A percentile compares a stretch with the other conserved stretches of the same genome.
Conservation (phyloP, 1,140 invertebrate genomes). For the Halictus rubicundus region DNA sequence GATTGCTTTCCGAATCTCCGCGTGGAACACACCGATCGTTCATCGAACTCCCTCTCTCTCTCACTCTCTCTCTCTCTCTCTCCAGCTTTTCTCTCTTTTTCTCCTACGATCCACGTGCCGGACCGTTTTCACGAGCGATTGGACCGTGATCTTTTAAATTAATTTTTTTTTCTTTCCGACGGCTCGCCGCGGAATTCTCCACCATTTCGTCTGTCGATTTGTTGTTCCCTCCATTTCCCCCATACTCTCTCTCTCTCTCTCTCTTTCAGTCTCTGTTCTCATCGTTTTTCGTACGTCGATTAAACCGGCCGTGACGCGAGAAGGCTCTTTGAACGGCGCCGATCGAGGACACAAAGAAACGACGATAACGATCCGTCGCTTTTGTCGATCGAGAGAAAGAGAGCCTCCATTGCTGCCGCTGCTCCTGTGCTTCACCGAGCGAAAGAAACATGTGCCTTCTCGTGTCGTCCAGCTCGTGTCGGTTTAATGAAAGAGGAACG, state of each 20-base stretch:
- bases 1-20: slow-evolving; percentile 43
- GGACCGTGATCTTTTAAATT: slow-evolving; percentile 20
- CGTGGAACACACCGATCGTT: slow-evolving; percentile 27
- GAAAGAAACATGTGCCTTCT: slow-evolving; percentile 20
- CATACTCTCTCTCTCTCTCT: too few relatives aligned
- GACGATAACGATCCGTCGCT: slow-evolving; percentile 38
- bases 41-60: slow-evolving; percentile 15
- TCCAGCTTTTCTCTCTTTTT: too few relatives aligned
- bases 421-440: neutral
- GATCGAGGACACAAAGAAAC: slow-evolving; percentile 20
- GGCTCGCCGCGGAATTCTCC: neutral
- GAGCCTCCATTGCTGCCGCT: too few relatives aligned
- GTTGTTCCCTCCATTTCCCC: neutral
- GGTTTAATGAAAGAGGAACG: slow-evolving; percentile 41
- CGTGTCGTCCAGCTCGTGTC: neutral
- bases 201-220: neutral
- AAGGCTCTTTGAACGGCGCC: slow-evolving; percentile 17
- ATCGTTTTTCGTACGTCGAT: slow-evolving; percentile 13
- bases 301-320: slow-evolving; percentile 26
- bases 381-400: slow-evolving; percentile 15
- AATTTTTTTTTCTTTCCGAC: neutral
- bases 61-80: too few relatives aligned
- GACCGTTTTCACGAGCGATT: slow-evolving; percentile 1
- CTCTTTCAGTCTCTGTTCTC: too few relatives aligned
- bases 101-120: neutral